Evolutionary conservation across 2,888 invertebrate genomes (phyloP).

Genomic region (Globia sparganii): DNA sequence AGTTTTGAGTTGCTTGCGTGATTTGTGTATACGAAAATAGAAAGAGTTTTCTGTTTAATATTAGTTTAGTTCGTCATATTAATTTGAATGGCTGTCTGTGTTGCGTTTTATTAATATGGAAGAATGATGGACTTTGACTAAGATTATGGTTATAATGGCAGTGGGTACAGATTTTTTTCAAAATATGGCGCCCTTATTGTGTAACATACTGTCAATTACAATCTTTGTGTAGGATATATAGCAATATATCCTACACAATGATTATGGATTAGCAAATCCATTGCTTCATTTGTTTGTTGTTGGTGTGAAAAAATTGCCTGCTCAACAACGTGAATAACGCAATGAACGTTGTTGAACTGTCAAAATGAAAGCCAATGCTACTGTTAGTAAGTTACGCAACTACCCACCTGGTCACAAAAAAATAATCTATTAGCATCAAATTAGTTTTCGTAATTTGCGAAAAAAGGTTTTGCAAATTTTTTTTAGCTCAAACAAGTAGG

Average conservation of each 20-base stretch:
- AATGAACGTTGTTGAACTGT: too few relatives aligned
- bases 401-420: too few relatives aligned
- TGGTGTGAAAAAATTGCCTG: background rate
- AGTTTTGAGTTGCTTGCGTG: slow-evolving; percentile 71
- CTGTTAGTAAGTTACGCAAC: too few relatives aligned
- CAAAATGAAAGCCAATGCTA: too few relatives aligned
- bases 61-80: slow-evolving; percentile 47
- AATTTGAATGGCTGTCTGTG: slow-evolving; percentile 40
- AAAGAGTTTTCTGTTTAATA: slow-evolving; percentile 56
- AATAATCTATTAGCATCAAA: background rate
- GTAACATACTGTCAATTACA: too few relatives aligned
- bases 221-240: too few relatives aligned
- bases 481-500: background rate
- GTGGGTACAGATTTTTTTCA: background rate
- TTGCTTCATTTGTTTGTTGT: too few relatives aligned
- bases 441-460: background rate
- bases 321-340: too few relatives aligned
- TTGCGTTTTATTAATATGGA: background rate
- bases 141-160: background rate
- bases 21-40: slow-evolving; percentile 70
- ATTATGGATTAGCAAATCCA: too few relatives aligned
- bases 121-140: background rate
- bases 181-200: too few relatives aligned
- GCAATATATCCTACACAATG: too few relatives aligned
- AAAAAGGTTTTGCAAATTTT: background rate